Evolutionary conservation across 2,888 invertebrate genomes (phyloP).

Genomic region (Poecilus cupreus): DNA sequence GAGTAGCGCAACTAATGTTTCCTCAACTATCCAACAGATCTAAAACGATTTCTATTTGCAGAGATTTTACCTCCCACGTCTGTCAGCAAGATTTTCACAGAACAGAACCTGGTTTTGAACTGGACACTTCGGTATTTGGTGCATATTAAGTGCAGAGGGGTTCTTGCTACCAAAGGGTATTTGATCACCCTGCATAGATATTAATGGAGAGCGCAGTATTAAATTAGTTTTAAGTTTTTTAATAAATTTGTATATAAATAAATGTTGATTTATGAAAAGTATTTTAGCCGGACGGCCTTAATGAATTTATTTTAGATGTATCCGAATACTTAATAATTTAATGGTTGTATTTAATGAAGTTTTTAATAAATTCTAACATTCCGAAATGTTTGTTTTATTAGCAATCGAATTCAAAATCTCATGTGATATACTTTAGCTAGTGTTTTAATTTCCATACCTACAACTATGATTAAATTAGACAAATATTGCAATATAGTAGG

Average conservation of each 20-base stretch:
- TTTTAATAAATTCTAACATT: conserved; percentile 30
- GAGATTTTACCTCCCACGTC: conserved; percentile 76
- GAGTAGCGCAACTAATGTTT: conserved; percentile 64
- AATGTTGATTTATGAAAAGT: background rate
- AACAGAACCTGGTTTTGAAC: conserved; percentile 73
- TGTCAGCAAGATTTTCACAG: conserved; percentile 76
- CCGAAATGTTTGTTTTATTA: background rate
- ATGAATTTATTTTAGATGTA: background rate
- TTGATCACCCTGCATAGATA: conserved; percentile 74
- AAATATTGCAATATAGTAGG: too few species aligned
- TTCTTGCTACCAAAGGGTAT: conserved; percentile 93
- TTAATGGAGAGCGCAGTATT: conserved; percentile 33
- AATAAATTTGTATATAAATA: conserved; percentile 27
- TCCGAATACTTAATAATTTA: background rate
- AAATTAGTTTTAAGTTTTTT: conserved; percentile 16
- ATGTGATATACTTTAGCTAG: too few species aligned
- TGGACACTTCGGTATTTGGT: conserved; percentile 93
- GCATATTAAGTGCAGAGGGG: conserved; percentile 92
- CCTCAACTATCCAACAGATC: conserved; percentile 11
- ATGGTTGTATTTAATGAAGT: conserved; percentile 9
- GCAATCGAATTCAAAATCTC: too few species aligned
- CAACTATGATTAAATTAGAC: too few species aligned
- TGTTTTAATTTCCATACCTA: too few species aligned
- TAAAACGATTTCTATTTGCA: conserved; percentile 63
- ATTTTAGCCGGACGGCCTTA: background rate